Conservation (phyloP, 2,888 invertebrate genomes). For the Drosophila emarginata region DNA sequence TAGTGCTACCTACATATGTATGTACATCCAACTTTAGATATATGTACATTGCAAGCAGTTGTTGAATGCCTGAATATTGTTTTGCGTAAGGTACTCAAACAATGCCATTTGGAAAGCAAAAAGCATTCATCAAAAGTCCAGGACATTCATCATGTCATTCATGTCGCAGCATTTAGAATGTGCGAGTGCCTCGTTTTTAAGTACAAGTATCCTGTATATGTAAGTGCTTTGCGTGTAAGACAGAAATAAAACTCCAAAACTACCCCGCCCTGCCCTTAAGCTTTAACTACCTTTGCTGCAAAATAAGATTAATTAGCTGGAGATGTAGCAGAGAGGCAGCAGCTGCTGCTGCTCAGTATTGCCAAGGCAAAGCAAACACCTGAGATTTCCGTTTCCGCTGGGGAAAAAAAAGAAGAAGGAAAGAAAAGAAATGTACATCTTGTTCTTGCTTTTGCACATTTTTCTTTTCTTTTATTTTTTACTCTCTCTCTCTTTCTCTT, state of each 20-base stretch:
- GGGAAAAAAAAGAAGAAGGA: conserved; percentile 28
- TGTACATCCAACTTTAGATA: too few species aligned
- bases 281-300: conserved; percentile 12
- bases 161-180: conserved; percentile 69
- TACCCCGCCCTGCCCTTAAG: not conserved
- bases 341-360: conserved; percentile 13
- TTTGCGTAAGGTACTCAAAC: conserved; percentile 33
- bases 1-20: too few species aligned
- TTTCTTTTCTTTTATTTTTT: not conserved
- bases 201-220: conserved; percentile 22
- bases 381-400: conserved; percentile 75
- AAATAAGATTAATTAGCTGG: conserved; percentile 75
- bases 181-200: conserved; percentile 48
- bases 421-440: conserved; percentile 28
- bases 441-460: conserved; percentile 17
- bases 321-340: conserved; percentile 32
- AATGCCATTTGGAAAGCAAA: conserved; percentile 17
- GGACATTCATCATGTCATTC: conserved; percentile 77
- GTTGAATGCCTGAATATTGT: conserved; percentile 69
- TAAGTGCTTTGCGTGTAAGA: conserved; percentile 9
- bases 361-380: conserved; percentile 66
- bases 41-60: conserved; percentile 35
- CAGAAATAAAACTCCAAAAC: conserved; percentile 3
- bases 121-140: conserved; percentile 68
- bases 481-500: conserved; percentile 22